Conservation (phyloP, 2,888 invertebrate genomes). For the Plusia festucae region DNA sequence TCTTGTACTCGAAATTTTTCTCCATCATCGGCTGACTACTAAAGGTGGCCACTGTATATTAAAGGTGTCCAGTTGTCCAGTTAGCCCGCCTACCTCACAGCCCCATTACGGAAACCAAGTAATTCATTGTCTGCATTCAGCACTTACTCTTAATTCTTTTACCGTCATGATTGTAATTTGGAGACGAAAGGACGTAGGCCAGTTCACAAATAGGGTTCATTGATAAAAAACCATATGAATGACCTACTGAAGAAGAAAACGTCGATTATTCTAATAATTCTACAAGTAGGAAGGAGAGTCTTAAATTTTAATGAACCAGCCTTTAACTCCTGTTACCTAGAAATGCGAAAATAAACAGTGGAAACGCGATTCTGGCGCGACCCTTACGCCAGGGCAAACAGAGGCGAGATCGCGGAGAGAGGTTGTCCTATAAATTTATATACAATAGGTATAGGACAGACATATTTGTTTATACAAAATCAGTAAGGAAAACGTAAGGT, state of each 20-base stretch:
- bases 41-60: too few species aligned
- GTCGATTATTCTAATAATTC: not conserved
- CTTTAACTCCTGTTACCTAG: not conserved
- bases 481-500: too few species aligned
- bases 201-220: not conserved
- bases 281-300: not conserved
- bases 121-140: too few species aligned
- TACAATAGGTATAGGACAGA: too few species aligned
- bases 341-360: conserved; percentile 1
- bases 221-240: not conserved
- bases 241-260: not conserved
- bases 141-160: too few species aligned
- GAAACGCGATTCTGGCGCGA: not conserved
- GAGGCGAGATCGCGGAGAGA: not conserved
- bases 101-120: too few species aligned
- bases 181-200: not conserved
- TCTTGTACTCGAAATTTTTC: too few species aligned
- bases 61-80: too few species aligned
- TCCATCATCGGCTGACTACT: too few species aligned
- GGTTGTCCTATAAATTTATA: not conserved
- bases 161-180: too few species aligned
- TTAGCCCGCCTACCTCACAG: too few species aligned
- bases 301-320: conserved; percentile 4
- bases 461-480: too few species aligned
- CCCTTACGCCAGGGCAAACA: not conserved